phyloP scores from a whole-genome alignment of 2,888 invertebrate genomes.

The Poecilus cupreus region DNA sequence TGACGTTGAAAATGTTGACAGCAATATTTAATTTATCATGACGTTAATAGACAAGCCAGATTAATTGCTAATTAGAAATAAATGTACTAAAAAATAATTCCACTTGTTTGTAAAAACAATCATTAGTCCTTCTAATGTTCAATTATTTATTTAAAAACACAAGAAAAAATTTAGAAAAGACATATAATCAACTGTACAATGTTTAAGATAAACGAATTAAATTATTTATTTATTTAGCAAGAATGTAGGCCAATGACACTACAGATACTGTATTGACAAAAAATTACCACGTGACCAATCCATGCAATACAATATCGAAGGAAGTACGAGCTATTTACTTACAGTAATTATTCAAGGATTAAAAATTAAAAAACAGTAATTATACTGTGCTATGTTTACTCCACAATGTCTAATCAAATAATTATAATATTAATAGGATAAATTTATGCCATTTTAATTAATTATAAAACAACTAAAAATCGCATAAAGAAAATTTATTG shows the following conservation, averaged over 20 bases:
- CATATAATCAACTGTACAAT: background rate
- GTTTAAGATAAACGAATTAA: conserved; percentile 1
- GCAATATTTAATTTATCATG: too few relatives aligned
- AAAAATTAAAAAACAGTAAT: background rate
- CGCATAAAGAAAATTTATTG: too few relatives aligned
- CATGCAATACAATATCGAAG: background rate
- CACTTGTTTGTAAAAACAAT: too few relatives aligned
- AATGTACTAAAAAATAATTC: too few relatives aligned
- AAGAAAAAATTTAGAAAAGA: too few relatives aligned
- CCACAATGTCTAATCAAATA: background rate
- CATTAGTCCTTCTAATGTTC: too few relatives aligned
- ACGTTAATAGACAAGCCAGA: too few relatives aligned
- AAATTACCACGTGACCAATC: background rate
- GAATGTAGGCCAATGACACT: conserved; percentile 17
- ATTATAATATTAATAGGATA: background rate
- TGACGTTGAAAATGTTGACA: too few relatives aligned
- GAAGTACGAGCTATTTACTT: background rate
- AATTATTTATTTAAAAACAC: too few relatives aligned
- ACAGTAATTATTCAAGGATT: background rate
- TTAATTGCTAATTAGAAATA: too few relatives aligned
- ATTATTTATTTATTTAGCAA: conserved; percentile 11
- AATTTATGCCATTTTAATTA: too few relatives aligned
- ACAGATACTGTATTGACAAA: background rate
- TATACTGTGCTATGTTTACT: background rate
- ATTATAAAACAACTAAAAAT: background rate